phyloP scores from a whole-genome alignment of 2,113 vertebrate genomes.

The Brachyhypopomus occidentalis region DNA sequence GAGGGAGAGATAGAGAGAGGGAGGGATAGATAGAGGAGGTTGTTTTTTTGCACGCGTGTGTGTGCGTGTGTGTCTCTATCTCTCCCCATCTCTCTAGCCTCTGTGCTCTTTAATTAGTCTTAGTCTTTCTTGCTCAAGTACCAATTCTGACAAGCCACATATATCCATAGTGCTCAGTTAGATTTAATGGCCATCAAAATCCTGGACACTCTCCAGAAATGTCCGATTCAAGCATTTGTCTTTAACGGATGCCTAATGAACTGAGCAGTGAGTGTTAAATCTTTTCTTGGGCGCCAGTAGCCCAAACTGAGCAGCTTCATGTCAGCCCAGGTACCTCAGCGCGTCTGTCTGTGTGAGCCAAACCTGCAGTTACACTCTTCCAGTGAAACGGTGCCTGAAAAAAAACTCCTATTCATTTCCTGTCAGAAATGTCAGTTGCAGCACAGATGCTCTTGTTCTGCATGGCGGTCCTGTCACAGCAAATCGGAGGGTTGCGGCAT shows the following conservation, averaged over 20 bases:
- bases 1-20: too few species aligned
- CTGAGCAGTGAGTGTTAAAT: not conserved
- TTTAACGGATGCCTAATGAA: constrained; percentile 23
- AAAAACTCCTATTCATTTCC: too few species aligned
- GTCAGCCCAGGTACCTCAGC: not conserved
- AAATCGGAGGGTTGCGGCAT: too few species aligned
- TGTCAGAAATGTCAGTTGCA: too few species aligned
- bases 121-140: not conserved
- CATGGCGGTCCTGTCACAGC: too few species aligned
- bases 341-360: not conserved
- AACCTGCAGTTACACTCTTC: not conserved
- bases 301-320: not conserved
- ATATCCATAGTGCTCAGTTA: not conserved
- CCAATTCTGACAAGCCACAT: not conserved
- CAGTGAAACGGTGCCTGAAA: too few species aligned
- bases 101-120: not conserved
- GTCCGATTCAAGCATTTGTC: constrained; percentile 8
- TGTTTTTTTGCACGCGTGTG: too few species aligned
- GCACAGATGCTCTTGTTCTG: too few species aligned
- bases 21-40: too few species aligned
- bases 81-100: not conserved
- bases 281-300: not conserved
- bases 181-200: constrained; percentile 12
- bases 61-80: too few species aligned
- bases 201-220: constrained; percentile 1